These are phyloP conservation scores for Ammospiza maritima DNA, from an alignment of 2,797 vertebrate species.

Conservation along the genomic window DNA sequence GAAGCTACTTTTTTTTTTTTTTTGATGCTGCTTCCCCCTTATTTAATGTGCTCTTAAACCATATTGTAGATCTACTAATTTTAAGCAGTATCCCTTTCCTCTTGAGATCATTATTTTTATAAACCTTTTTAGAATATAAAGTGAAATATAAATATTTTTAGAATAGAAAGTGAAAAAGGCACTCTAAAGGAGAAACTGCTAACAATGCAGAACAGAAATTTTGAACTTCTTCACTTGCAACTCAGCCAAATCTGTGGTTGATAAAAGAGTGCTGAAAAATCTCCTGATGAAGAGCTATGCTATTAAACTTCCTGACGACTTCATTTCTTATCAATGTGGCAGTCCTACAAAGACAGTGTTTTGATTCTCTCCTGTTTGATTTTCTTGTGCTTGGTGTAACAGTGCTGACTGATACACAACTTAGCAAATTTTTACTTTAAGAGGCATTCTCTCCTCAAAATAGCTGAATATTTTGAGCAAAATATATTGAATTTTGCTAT, in stretches of 20 bases:
- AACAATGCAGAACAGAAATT: not conserved
- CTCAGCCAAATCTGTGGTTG: not conserved
- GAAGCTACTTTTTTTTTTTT: not conserved
- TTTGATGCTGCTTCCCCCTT: not conserved
- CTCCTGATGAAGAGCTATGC: not conserved
- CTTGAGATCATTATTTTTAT: not conserved
- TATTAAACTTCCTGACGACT: not conserved
- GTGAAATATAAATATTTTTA: not conserved
- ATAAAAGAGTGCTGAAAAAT: not conserved
- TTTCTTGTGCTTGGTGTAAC: not conserved
- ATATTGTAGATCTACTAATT: not conserved
- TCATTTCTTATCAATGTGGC: not conserved
- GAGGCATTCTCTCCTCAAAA: not conserved
- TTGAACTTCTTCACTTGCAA: not conserved
- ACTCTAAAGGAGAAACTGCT: not conserved
- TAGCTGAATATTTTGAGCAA: not conserved
- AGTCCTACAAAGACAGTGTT: not conserved
- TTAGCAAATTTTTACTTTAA: not conserved
- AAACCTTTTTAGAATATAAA: not conserved
- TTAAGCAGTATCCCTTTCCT: not conserved
- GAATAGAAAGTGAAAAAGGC: not conserved
- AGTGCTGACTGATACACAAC: not conserved
- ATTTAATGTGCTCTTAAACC: not conserved
- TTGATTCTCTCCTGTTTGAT: not conserved
- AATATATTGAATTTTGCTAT: not conserved